Evolutionary conservation across 2,113 vertebrate genomes (phyloP), one percentile per base, ranked within the genome.

Genomic region (Gyps fulvus): DNA sequence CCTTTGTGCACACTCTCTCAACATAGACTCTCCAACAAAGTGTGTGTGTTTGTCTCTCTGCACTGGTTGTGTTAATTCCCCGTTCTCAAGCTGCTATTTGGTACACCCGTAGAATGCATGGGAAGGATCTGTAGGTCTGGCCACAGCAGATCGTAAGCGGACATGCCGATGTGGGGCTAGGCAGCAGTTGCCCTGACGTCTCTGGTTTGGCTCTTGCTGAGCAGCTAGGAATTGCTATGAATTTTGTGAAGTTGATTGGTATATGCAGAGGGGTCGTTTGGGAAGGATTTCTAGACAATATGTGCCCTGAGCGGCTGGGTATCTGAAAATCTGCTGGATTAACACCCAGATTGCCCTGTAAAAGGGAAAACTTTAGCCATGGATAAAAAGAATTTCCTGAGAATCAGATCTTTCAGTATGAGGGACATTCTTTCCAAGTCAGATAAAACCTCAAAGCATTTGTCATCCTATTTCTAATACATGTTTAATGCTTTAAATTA

Each of bases 71-170:
- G 38, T 23, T 34, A 34, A 13, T 49, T 26, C 10, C 18, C 1
- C 3, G 13, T 50, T 25, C 49, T 20, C 9, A 12, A 22, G n/a
- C 4, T 4, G 3, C 4, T 25, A 1, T 42, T 65, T 55, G 57
- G 7, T 36, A 34, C 11, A 16, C 4, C 14, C 1, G 1, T 2
- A 0, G 23, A 32, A 11, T 0, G 2, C 36, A 11, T 1, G 4
- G 2, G 0, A 7, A 62, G 19, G 32, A 36, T 25, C 36, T 42
- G 15, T 4, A 18, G 5, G 8, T 58, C 25, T 6, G 21, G 15
- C n/a, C 4, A 3, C 1, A 8, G 50, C 15, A 22, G 32, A 36
- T 42, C 8, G 1, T 7, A 3, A 19, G 55, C 19, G 65, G 43
- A 40, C 0, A 0, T 47, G 40, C 9, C 45, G 29, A 0, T 8